These are phyloP conservation scores for Lasioglossum lativentre DNA, from an alignment of 2,888 invertebrate genomes.

Conservation along the genomic window DNA sequence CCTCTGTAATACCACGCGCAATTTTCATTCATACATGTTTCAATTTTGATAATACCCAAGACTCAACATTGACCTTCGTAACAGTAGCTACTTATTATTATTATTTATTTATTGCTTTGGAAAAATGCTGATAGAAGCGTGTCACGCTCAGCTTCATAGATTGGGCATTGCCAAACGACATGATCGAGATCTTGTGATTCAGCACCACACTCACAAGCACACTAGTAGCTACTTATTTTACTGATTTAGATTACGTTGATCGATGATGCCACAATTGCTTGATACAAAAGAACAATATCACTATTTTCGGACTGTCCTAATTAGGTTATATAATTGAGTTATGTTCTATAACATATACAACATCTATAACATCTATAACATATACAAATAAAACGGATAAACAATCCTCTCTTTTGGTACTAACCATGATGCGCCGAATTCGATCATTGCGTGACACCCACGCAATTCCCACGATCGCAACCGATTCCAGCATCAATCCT, in stretches of 20 bases:
- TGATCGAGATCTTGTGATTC: too few relatives aligned
- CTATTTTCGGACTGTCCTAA: background rate
- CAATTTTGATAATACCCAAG: background rate
- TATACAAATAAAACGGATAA: background rate
- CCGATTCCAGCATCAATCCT: constrained; percentile 2
- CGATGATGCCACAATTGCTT: background rate
- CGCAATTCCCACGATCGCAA: background rate
- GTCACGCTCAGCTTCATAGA: too few relatives aligned
- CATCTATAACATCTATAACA: too few relatives aligned
- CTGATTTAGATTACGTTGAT: background rate
- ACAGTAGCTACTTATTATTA: too few relatives aligned
- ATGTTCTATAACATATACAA: background rate
- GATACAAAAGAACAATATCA: too few relatives aligned
- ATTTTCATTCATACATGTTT: background rate
- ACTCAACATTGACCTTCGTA: background rate
- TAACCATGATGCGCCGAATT: background rate
- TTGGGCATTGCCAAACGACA: too few relatives aligned
- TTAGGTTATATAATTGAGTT: background rate
- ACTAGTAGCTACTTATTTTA: background rate
- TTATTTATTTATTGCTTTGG: too few relatives aligned
- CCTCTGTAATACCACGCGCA: background rate
- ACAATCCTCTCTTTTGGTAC: background rate
- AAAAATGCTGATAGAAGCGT: too few relatives aligned
- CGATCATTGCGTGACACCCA: background rate
- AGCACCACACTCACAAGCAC: too few relatives aligned